Conservation (phyloP, 64 coral and sea anemone species). For the Pocillopora verrucosa region DNA sequence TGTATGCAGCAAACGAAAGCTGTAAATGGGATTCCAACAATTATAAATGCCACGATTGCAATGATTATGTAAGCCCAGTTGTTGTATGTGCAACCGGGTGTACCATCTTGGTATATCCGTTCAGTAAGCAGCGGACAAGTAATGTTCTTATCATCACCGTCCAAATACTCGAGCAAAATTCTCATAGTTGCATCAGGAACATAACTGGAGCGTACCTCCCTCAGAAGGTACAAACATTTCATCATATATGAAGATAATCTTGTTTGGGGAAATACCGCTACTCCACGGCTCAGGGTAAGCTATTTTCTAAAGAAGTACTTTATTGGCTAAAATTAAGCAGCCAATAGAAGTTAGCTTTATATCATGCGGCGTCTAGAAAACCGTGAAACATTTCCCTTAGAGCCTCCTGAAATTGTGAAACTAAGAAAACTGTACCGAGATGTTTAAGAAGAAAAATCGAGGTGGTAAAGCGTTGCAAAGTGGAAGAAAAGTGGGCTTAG, state of each 20-base stretch:
- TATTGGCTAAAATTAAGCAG: slow-evolving; percentile 3
- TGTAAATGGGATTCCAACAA: slow-evolving; percentile 38
- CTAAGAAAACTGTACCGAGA: not conserved
- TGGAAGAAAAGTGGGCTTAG: slow-evolving; percentile 13
- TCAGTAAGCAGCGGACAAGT: not conserved
- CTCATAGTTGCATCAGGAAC: not conserved
- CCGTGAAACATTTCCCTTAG: not conserved
- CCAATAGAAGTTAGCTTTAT: slow-evolving; percentile 5
- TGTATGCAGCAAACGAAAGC: slow-evolving; percentile 41
- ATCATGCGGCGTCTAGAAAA: not conserved
- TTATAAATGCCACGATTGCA: slow-evolving; percentile 21
- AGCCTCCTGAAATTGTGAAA: not conserved
- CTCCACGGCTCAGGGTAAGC: not conserved
- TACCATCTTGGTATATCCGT: not conserved
- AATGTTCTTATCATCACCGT: not conserved
- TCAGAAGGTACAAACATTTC: not conserved
- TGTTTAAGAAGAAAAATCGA: slow-evolving; percentile 30
- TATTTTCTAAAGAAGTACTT: not conserved
- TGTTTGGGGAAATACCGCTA: not conserved
- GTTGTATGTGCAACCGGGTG: slow-evolving; percentile 16
- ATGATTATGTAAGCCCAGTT: slow-evolving; percentile 54
- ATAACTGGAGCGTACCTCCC: not conserved
- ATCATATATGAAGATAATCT: not conserved
- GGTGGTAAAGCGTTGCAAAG: slow-evolving; percentile 21
- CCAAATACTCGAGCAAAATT: not conserved